phyloP scores from a whole-genome alignment of 64 coral and sea anemone species.

The Pachyseris speciosa region DNA sequence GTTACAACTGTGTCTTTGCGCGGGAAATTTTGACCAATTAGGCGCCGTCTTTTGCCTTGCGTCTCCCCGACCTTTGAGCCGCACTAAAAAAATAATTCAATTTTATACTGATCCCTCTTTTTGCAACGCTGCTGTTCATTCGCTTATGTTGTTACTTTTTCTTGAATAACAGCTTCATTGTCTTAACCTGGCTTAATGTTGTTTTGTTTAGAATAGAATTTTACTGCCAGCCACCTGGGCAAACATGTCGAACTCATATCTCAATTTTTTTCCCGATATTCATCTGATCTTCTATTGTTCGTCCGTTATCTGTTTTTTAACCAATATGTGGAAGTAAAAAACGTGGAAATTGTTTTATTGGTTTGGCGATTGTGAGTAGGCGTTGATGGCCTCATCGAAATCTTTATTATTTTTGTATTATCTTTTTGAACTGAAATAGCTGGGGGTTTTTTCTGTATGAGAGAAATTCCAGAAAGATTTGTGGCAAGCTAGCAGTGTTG shows the following conservation, averaged over 20 bases:
- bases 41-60: background rate
- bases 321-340: too few species aligned
- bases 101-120: background rate
- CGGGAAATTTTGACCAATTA: conserved; percentile 25
- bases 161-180: background rate
- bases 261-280: background rate
- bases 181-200: too few species aligned
- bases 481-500: background rate
- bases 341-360: too few species aligned
- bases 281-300: background rate
- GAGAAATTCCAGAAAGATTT: background rate
- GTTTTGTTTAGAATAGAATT: background rate
- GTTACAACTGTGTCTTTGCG: background rate
- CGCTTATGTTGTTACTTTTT: background rate
- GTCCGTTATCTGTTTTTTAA: background rate
- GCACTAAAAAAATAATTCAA: background rate
- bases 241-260: conserved; percentile 15
- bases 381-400: background rate
- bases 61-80: background rate
- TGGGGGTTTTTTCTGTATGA: too few species aligned
- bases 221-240: background rate
- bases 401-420: too few species aligned
- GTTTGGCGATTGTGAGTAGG: background rate
- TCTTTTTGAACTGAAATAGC: background rate
- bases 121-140: background rate